Conservation (phyloP, 2,888 invertebrate species). For the Nezara viridula region DNA sequence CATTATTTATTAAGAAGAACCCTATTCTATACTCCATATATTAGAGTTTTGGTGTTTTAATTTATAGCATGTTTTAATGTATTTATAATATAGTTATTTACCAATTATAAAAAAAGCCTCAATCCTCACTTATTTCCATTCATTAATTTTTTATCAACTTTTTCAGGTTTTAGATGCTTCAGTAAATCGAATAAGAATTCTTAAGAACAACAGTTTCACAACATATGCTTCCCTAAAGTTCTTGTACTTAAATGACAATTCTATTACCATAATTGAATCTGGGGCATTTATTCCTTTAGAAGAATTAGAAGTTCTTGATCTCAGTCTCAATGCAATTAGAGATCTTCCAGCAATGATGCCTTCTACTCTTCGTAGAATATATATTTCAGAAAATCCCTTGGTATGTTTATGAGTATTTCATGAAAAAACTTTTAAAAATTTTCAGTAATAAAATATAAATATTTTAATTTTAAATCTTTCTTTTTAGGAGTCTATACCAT, state of each 20-base stretch:
- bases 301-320: slow-evolving; percentile 73
- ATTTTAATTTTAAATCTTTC: neutral
- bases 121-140: too few species aligned
- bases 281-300: slow-evolving; percentile 72
- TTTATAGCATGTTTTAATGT: too few species aligned
- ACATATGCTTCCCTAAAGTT: slow-evolving; percentile 72
- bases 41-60: neutral
- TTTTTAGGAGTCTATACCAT: slow-evolving; percentile 68
- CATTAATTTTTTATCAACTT: neutral
- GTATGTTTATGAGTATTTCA: slow-evolving; percentile 66
- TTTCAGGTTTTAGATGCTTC: slow-evolving; percentile 75
- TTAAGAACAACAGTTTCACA: slow-evolving; percentile 72
- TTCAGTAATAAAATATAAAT: neutral
- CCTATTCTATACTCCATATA: neutral
- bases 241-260: slow-evolving; percentile 75
- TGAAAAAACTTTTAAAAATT: too few species aligned
- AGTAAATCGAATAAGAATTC: slow-evolving; percentile 73
- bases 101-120: too few species aligned
- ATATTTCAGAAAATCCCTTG: slow-evolving; percentile 73
- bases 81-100: too few species aligned
- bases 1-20: neutral
- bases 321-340: slow-evolving; percentile 73
- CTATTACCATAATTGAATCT: slow-evolving; percentile 73
- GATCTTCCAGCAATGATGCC: slow-evolving; percentile 72
- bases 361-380: slow-evolving; percentile 74